Base-by-base conservation (phyloP, 2,888 invertebrate genomes). In the Parnassius apollo region DNA sequence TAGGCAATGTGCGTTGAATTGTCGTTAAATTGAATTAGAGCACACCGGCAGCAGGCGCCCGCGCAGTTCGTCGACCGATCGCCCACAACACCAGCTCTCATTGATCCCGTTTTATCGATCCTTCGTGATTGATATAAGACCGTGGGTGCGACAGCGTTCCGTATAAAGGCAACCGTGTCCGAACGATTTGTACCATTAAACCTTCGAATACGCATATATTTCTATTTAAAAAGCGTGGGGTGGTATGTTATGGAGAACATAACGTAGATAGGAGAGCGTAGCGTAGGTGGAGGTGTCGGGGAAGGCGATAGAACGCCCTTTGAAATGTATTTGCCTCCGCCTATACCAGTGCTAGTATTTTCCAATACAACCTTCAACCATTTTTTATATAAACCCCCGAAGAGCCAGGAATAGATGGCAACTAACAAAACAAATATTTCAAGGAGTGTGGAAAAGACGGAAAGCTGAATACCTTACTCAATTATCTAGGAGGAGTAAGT, bases 11-110 rank as follows among this genome's bases (percentile, higher is more conserved):
- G 82, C 82, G 80, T 75, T 86, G 81, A 82, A 80, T 84, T 86
- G 87, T 89, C 85, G 82, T 88, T 85, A 87, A 88, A 89, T 87
- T 85, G 82, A 90, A 90, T 89, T 90, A 88, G 90, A 89, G 83
- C 85, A 76, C 81, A 83, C 78, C 75, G 78, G 78, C 81, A 78
- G 79, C 77, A 75, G 67, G 86, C 89, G 88, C 90, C 88, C 88
- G 90, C 91, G 90, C 91, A 91, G 91, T 89, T 91, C 91, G 88
- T 78, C 89, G 91, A 91, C 91, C 90, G 89, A 75, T 84, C 91
- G 90, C 91, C 91, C 90, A 91, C 90, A 68, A 78, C 78, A 55
- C 82, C 79, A 80, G 78, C 78, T 78, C 83, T 84, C 84, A 88
- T 86, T 88, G 87, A 87, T 87, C 85, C 80, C 80, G 82, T 87